These are phyloP conservation scores for Tetramorium parvispinum DNA, from an alignment of 1,140 invertebrate genomes.

Conservation along the genomic window DNA sequence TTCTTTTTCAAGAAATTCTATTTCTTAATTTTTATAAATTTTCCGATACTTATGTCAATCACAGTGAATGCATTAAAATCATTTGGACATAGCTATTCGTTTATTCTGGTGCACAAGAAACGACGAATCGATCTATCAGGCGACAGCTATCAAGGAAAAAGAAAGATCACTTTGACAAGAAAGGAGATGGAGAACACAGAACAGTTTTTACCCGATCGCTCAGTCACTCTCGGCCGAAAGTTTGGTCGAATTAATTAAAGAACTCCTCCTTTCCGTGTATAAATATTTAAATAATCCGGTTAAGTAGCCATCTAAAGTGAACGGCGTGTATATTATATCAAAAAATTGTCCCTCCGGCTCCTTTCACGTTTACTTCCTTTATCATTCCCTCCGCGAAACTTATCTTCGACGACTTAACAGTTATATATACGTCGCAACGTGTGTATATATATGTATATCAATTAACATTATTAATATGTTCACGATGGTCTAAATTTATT, in stretches of 20 bases:
- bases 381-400: background rate
- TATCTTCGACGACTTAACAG: constrained; percentile 32
- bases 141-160: background rate
- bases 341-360: constrained; percentile 4
- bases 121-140: background rate
- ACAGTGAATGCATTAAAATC: background rate
- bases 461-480: constrained; percentile 53
- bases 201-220: constrained; percentile 53
- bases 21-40: background rate
- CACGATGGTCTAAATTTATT: constrained; percentile 44
- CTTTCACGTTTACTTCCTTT: background rate
- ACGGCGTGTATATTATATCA: background rate
- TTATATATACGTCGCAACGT: constrained; percentile 35
- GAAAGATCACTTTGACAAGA: background rate
- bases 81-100: background rate
- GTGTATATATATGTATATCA: constrained; percentile 31
- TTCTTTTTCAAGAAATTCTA: background rate
- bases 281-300: constrained; percentile 54
- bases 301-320: constrained; percentile 21
- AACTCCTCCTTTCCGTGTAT: constrained; percentile 5
- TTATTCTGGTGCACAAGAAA: background rate
- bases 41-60: background rate
- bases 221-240: constrained; percentile 21
- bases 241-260: constrained; percentile 43
- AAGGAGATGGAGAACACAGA: background rate